phyloP scores from a whole-genome alignment of 2,113 vertebrate genomes.

The Gymnogyps californianus region DNA sequence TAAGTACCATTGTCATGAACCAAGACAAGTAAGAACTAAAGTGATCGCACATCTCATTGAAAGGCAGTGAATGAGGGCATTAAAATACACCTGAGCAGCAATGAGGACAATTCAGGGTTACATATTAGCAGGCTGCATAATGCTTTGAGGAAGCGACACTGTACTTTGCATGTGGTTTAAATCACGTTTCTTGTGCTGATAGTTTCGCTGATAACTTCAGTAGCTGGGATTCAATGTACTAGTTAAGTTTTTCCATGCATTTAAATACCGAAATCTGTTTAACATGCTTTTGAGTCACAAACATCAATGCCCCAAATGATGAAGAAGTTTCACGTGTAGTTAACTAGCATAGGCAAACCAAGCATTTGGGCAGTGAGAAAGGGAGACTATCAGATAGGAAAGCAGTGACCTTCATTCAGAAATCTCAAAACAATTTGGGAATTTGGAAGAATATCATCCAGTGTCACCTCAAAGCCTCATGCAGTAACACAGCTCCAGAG shows the following conservation, averaged over 20 bases:
- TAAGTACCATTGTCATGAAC: neutral
- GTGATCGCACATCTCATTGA: neutral
- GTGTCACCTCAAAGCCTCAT: neutral
- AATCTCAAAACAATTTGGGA: neutral
- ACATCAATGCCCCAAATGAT: neutral
- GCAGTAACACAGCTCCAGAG: neutral
- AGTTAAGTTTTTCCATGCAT: neutral
- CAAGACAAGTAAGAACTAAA: neutral
- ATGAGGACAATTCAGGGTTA: fast-evolving
- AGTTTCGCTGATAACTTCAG: neutral
- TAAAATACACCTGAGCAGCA: neutral
- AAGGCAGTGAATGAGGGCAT: neutral
- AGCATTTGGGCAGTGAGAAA: neutral
- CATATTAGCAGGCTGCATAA: neutral
- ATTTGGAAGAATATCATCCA: neutral
- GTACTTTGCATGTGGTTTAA: neutral
- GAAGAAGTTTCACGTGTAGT: neutral
- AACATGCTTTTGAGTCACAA: neutral
- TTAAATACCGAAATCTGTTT: neutral
- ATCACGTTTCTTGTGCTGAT: neutral
- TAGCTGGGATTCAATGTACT: neutral
- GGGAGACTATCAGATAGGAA: neutral
- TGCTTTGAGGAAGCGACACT: neutral
- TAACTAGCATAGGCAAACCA: neutral
- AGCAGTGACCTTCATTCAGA: neutral